Conservation (phyloP, 2,888 invertebrate genomes). For the Hirtodrosophila trivittata region DNA sequence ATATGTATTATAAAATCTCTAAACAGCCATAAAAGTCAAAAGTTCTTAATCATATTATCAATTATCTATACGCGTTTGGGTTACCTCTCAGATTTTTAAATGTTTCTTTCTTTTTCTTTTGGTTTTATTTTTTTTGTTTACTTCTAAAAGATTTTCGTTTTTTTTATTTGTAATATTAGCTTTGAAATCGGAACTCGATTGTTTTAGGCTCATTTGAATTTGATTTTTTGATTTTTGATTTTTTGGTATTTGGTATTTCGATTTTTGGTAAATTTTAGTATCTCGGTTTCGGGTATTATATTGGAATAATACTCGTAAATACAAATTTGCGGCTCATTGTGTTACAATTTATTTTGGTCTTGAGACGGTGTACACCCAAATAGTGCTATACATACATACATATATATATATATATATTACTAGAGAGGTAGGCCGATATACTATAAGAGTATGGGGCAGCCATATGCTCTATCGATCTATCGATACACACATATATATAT, state of each 20-base stretch:
- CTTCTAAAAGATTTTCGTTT: conserved; percentile 8
- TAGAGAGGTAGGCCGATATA: neutral
- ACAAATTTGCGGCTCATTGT: conserved; percentile 72
- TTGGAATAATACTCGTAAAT: conserved; percentile 49
- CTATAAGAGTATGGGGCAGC: neutral
- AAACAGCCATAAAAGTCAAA: conserved; percentile 82
- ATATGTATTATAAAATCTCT: conserved; percentile 74
- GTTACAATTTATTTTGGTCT: conserved; percentile 57
- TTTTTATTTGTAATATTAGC: conserved; percentile 23
- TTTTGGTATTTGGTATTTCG: neutral
- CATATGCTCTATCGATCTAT: neutral
- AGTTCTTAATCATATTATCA: conserved; percentile 70
- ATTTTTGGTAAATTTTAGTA: conserved; percentile 9
- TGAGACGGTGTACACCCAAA: conserved; percentile 37
- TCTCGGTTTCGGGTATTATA: conserved; percentile 16
- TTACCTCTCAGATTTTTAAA: conserved; percentile 31
- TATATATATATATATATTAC: too few relatives aligned
- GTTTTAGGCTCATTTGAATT: conserved; percentile 48
- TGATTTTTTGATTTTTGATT: conserved; percentile 4
- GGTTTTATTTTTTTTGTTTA: conserved; percentile 18
- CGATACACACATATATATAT: conserved; percentile 26
- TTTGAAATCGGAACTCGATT: conserved; percentile 73
- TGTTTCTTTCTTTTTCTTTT: conserved; percentile 6
- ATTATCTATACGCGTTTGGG: conserved; percentile 67
- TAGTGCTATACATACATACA: too few relatives aligned